A percentile compares a stretch with the other conserved stretches of the same genome.
phyloP scores from a whole-genome alignment of 2,797 vertebrate species.

The Cyprinella venusta region DNA sequence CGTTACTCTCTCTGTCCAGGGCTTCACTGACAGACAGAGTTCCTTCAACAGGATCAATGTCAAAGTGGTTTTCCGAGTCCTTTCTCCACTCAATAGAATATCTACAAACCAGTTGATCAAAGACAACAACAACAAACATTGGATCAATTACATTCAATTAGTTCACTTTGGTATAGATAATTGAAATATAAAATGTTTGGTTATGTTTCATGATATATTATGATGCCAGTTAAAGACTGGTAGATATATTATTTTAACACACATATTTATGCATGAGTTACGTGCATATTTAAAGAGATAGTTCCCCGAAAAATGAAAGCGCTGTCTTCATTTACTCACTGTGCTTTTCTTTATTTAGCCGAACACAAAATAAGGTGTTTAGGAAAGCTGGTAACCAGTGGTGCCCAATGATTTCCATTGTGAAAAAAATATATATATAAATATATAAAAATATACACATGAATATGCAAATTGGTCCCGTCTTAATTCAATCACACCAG shows the following conservation, averaged over 20 bases:
- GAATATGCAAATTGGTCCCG: not conserved
- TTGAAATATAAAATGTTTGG: not conserved
- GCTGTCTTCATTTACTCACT: not conserved
- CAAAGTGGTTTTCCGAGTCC: constrained; percentile 86
- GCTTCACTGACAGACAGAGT: constrained; percentile 87
- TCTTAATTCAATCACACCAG: not conserved
- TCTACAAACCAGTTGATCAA: constrained; percentile 68
- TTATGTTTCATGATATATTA: not conserved
- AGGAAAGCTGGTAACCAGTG: not conserved
- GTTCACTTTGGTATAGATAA: not conserved
- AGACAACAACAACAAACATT: constrained; percentile 8
- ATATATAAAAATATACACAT: rapidly evolving
- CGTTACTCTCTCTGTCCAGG: constrained; percentile 87
- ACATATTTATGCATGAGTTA: not conserved
- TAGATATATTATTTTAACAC: not conserved
- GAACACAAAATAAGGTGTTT: not conserved
- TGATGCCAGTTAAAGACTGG: not conserved
- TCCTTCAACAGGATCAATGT: constrained; percentile 88
- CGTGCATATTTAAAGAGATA: not conserved
- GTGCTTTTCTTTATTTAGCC: not conserved
- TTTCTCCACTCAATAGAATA: constrained; percentile 88
- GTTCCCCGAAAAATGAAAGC: not conserved
- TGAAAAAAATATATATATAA: too few relatives aligned
- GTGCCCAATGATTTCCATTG: not conserved
- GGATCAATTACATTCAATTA: not conserved